phyloP scores from a whole-genome alignment of 2,113 vertebrate species.

The Prochilodus magdalenae region DNA sequence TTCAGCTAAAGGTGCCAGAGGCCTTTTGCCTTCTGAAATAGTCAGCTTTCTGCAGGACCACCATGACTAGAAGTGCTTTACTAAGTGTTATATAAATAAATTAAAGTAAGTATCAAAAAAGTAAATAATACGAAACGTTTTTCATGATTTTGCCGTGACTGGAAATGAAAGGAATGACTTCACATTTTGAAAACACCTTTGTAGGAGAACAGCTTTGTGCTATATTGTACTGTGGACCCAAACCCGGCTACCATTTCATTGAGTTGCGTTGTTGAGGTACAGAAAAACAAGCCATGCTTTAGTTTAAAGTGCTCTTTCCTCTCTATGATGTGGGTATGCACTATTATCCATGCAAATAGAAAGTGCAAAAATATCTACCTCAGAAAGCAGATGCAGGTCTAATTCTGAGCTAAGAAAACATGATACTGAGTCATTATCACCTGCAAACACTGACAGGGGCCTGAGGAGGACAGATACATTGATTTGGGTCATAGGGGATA shows the following conservation, averaged over 20 bases:
- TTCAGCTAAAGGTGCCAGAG: constrained; percentile 21
- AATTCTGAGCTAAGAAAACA: constrained; percentile 68
- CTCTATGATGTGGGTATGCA: constrained; percentile 27
- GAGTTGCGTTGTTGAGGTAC: constrained; percentile 30
- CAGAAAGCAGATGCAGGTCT: constrained; percentile 62
- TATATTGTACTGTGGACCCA: not conserved
- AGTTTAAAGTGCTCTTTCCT: constrained; percentile 44
- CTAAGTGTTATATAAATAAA: not conserved
- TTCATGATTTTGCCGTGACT: not conserved
- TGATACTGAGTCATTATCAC: constrained; percentile 61
- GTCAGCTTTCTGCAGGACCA: not conserved
- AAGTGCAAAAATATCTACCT: constrained; percentile 67
- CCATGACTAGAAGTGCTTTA: not conserved
- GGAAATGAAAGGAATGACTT: not conserved
- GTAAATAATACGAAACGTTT: not conserved
- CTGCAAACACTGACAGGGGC: constrained; percentile 71
- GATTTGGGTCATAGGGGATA: constrained; percentile 48
- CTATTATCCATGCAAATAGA: constrained; percentile 66
- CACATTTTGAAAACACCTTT: not conserved
- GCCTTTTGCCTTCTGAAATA: constrained; percentile 16
- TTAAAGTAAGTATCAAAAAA: not conserved
- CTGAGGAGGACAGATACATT: constrained; percentile 71
- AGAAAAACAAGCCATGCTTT: constrained; percentile 53
- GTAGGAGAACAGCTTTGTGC: not conserved
- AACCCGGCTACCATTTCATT: not conserved